Conservation (phyloP, 2,888 invertebrate species). For the Zootermopsis nevadensis region DNA sequence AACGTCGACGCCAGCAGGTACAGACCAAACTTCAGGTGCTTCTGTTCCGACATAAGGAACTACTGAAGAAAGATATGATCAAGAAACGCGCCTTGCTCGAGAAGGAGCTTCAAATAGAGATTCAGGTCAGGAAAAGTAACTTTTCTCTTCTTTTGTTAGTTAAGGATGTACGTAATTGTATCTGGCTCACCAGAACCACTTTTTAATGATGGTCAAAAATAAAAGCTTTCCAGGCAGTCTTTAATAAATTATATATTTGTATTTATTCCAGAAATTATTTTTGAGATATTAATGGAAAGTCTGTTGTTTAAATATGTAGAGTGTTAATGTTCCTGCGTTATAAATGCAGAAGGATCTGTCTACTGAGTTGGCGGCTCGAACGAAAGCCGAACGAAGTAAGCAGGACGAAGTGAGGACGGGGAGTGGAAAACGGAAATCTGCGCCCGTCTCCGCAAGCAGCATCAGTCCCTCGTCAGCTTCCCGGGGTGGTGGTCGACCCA, state of each 20-base stretch:
- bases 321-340: background rate
- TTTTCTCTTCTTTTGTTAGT: too few species aligned
- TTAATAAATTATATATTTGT: too few species aligned
- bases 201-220: too few species aligned
- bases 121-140: slow-evolving; percentile 72
- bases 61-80: slow-evolving; percentile 92
- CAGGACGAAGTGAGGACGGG: slow-evolving; percentile 73
- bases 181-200: too few species aligned
- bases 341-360: slow-evolving; percentile 76
- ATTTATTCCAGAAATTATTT: too few species aligned
- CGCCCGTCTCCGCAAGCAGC: slow-evolving; percentile 62
- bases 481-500: slow-evolving; percentile 60
- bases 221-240: too few species aligned
- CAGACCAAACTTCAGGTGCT: slow-evolving; percentile 76
- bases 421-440: slow-evolving; percentile 68
- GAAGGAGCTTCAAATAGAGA: slow-evolving; percentile 89
- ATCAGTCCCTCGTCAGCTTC: slow-evolving; percentile 58
- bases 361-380: slow-evolving; percentile 76
- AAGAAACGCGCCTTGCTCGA: slow-evolving; percentile 90
- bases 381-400: slow-evolving; percentile 77
- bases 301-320: too few species aligned
- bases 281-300: too few species aligned
- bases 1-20: slow-evolving; percentile 67
- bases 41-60: slow-evolving; percentile 88
- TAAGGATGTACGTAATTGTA: too few species aligned